A percentile compares a stretch with the other conserved stretches of the same genome.
Conservation (phyloP, 2,797 vertebrate genomes). For the Simalia tracyae region DNA sequence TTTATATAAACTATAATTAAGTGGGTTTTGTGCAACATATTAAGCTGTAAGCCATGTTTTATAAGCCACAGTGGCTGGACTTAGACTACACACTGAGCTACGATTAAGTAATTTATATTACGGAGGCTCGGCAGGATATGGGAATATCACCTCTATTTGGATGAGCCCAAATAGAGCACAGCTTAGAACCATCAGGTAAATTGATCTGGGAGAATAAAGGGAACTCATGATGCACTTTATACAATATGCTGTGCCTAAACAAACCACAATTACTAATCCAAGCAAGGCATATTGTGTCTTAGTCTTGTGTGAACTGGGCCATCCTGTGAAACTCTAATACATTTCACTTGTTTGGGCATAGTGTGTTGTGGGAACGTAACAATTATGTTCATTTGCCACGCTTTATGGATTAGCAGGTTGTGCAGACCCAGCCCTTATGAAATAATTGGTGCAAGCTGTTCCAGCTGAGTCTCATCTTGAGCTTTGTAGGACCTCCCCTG, state of each 20-base stretch:
- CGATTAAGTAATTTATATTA: neutral
- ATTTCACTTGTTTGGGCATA: neutral
- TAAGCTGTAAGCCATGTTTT: neutral
- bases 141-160: neutral
- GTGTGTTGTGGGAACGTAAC: neutral
- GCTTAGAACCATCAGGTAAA: neutral
- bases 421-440: neutral
- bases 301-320: neutral
- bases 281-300: neutral
- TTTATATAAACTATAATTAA: neutral
- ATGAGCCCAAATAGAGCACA: neutral
- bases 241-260: neutral
- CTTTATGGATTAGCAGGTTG: neutral
- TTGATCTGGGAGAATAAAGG: neutral
- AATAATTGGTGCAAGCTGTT: neutral
- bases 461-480: neutral
- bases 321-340: neutral
- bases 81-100: neutral
- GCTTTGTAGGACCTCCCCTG: neutral
- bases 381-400: neutral
- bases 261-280: neutral
- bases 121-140: neutral
- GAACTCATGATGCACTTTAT: neutral
- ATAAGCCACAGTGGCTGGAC: neutral
- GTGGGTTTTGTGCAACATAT: neutral